Percentiles rank a stretch among this genome's conserved stretches.
These are phyloP conservation scores for Tamandua tetradactyla DNA, from an alignment of 2,797 vertebrate species.

Conservation along the genomic window DNA sequence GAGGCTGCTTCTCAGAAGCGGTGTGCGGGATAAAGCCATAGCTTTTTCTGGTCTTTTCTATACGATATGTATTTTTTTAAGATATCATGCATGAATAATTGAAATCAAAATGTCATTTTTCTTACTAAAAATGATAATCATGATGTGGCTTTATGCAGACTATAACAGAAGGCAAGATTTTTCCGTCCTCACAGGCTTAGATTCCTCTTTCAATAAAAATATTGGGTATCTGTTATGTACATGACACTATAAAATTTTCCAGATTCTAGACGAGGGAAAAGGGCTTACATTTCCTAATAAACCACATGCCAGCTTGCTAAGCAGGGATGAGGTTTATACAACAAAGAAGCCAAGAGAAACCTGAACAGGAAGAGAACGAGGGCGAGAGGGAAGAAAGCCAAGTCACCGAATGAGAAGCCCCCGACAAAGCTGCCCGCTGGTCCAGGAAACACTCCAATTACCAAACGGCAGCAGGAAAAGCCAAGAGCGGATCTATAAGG, in stretches of 20 bases:
- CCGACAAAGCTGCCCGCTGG: neutral
- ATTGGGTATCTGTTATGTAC: slow-evolving; percentile 29
- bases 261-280: neutral
- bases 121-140: slow-evolving; percentile 9
- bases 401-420: neutral
- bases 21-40: neutral
- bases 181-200: neutral
- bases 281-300: slow-evolving; percentile 12
- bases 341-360: slow-evolving; percentile 42
- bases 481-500: neutral
- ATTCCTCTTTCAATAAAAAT: slow-evolving; percentile 25
- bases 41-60: neutral
- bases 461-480: neutral
- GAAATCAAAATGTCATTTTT: slow-evolving; percentile 42
- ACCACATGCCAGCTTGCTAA: slow-evolving; percentile 37
- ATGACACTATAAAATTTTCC: slow-evolving; percentile 32
- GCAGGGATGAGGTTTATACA: neutral
- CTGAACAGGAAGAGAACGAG: neutral
- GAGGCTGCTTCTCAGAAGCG: neutral
- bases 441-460: neutral
- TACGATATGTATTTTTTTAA: neutral
- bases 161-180: neutral
- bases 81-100: neutral
- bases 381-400: neutral
- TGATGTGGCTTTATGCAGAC: neutral